Conservation (phyloP, 2,888 invertebrate genomes). For the Drosophila lacicola region DNA sequence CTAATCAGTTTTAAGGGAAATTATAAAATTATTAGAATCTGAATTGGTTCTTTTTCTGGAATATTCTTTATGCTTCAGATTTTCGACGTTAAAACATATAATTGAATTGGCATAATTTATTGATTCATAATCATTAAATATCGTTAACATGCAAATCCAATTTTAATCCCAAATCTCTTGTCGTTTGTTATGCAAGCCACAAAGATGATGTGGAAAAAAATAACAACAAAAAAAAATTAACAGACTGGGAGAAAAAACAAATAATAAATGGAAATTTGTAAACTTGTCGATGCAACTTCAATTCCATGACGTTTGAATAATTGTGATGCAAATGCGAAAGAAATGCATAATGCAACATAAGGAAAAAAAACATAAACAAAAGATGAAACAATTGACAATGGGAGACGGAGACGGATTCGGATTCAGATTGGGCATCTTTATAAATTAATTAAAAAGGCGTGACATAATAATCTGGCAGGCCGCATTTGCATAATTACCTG, state of each 20-base stretch:
- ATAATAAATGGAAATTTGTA: slow-evolving; percentile 48
- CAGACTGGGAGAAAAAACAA: slow-evolving; percentile 30
- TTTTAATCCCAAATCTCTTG: slow-evolving; percentile 30
- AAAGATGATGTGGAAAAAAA: slow-evolving; percentile 16
- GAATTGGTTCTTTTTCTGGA: neutral
- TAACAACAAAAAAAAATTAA: neutral
- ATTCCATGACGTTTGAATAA: slow-evolving; percentile 51
- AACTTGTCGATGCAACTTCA: slow-evolving; percentile 51
- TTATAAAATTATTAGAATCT: no score
- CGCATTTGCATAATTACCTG: slow-evolving; percentile 59
- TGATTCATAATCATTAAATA: slow-evolving; percentile 58
- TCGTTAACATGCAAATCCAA: slow-evolving; percentile 53
- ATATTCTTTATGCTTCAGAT: neutral
- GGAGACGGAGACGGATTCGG: slow-evolving; percentile 29
- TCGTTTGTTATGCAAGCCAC: slow-evolving; percentile 44
- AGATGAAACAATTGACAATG: slow-evolving; percentile 40
- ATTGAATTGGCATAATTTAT: slow-evolving; percentile 50
- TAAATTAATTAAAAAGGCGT: slow-evolving; percentile 76
- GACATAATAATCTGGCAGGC: slow-evolving; percentile 65
- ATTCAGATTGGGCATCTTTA: slow-evolving; percentile 34
- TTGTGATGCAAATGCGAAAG: slow-evolving; percentile 63
- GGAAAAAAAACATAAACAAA: slow-evolving; percentile 17
- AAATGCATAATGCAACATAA: slow-evolving; percentile 38
- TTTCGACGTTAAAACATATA: slow-evolving; percentile 31
- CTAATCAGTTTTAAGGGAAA: no score